Evolutionary conservation across 2,888 invertebrate genomes (phyloP).

Genomic region (Acrobasis suavella): DNA sequence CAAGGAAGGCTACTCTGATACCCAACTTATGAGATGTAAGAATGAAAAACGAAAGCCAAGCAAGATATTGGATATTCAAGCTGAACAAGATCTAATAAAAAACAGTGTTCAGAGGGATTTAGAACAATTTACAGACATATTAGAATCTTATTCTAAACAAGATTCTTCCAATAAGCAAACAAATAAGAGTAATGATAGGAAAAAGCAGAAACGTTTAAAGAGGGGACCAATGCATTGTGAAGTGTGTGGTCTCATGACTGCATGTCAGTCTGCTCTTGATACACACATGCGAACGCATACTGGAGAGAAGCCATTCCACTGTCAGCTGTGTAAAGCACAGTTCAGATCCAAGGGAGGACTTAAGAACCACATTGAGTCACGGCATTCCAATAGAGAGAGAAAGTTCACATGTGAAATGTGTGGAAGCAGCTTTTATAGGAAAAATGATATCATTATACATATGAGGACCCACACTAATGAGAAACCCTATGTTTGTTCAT

Average conservation of each 20-base stretch:
- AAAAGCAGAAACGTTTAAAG: constrained; percentile 45
- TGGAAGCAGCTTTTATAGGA: constrained; percentile 66
- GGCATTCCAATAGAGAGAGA: constrained; percentile 57
- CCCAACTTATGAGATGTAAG: constrained; percentile 15
- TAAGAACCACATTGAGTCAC: constrained; percentile 58
- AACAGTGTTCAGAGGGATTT: constrained; percentile 17
- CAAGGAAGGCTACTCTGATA: constrained; percentile 25
- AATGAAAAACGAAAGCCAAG: constrained; percentile 20
- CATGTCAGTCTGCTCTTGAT: constrained; percentile 61
- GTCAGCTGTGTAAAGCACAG: constrained; percentile 52
- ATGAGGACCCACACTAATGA: constrained; percentile 69
- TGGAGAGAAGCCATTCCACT: constrained; percentile 66
- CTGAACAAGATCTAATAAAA: neutral
- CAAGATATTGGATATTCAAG: neutral
- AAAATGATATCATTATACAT: constrained; percentile 67
- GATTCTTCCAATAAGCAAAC: constrained; percentile 25
- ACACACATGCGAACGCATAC: constrained; percentile 70
- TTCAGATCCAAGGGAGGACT: constrained; percentile 63
- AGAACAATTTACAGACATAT: constrained; percentile 23
- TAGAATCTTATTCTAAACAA: constrained; percentile 32
- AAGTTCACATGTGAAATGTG: constrained; percentile 72
- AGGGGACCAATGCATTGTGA: constrained; percentile 57
- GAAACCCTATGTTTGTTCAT: constrained; percentile 63
- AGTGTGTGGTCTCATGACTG: constrained; percentile 57
- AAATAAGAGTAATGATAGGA: constrained; percentile 20